Conservation (phyloP, 2,888 invertebrate genomes). For the Philereme transversata region DNA sequence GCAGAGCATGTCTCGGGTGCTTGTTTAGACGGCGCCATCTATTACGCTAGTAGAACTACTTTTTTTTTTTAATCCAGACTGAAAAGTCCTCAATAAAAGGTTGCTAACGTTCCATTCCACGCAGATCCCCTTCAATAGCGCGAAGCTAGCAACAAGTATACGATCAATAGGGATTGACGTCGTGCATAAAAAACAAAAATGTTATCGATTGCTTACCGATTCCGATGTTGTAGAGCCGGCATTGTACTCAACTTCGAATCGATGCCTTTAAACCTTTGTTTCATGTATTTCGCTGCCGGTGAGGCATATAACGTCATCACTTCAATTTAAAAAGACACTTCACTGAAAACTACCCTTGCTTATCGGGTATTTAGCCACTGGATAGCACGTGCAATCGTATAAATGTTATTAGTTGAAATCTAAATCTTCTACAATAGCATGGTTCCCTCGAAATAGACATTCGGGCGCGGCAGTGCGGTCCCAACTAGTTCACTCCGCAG, state of each 20-base stretch:
- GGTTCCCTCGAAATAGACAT: constrained; percentile 65
- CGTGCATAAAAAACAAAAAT: constrained; percentile 50
- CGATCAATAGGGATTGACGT: constrained; percentile 51
- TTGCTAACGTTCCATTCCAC: constrained; percentile 48
- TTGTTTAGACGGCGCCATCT: too few species aligned
- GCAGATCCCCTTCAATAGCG: constrained; percentile 35
- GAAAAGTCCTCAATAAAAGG: too few species aligned
- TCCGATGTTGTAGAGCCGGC: constrained; percentile 86
- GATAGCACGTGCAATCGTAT: constrained; percentile 52
- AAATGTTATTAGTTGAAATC: constrained; percentile 46
- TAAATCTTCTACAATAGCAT: constrained; percentile 50
- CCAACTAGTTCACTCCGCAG: constrained; percentile 63
- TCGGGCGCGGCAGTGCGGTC: constrained; percentile 62
- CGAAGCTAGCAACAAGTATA: constrained; percentile 52
- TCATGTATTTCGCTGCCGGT: constrained; percentile 76
- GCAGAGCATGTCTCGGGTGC: too few species aligned
- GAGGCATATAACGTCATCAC: constrained; percentile 83
- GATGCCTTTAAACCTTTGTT: constrained; percentile 76
- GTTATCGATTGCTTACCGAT: constrained; percentile 81
- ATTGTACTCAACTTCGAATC: constrained; percentile 76
- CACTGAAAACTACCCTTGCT: constrained; percentile 56
- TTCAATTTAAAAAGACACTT: constrained; percentile 70
- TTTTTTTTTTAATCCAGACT: too few species aligned
- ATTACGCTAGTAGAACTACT: background rate
- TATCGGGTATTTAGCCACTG: constrained; percentile 58